Conservation (phyloP, 2,888 invertebrate species). For the Pyrrhosoma nymphula region DNA sequence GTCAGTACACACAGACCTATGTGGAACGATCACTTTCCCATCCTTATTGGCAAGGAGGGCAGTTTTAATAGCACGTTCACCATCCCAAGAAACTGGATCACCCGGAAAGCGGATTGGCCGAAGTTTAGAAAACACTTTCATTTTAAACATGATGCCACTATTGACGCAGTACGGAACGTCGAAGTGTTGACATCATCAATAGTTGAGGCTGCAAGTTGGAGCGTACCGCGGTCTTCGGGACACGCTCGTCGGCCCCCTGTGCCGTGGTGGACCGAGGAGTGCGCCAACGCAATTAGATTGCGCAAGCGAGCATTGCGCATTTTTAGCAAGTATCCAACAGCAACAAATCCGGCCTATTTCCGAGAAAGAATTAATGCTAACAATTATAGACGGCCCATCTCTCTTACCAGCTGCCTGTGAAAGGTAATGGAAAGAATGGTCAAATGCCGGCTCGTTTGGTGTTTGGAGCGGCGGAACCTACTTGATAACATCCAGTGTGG, state of each 20-base stretch:
- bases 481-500: not conserved
- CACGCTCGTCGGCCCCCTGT: not conserved
- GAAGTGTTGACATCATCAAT: not conserved
- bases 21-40: not conserved
- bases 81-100: not conserved
- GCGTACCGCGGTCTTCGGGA: not conserved
- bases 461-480: not conserved
- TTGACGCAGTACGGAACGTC: not conserved
- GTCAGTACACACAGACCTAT: not conserved
- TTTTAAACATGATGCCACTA: not conserved
- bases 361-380: not conserved
- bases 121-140: not conserved
- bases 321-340: not conserved
- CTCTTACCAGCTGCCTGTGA: not conserved
- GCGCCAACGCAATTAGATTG: not conserved
- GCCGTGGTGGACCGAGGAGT: not conserved
- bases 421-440: not conserved
- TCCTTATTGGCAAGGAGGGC: not conserved
- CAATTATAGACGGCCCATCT: not conserved
- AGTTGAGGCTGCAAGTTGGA: not conserved
- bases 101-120: not conserved
- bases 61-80: not conserved
- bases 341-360: not conserved
- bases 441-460: not conserved
- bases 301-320: not conserved